A percentile compares a stretch with the other conserved stretches of the same genome.
Conservation (phyloP, 2,797 vertebrate species). For the Microctenopoma steveboyesi region DNA sequence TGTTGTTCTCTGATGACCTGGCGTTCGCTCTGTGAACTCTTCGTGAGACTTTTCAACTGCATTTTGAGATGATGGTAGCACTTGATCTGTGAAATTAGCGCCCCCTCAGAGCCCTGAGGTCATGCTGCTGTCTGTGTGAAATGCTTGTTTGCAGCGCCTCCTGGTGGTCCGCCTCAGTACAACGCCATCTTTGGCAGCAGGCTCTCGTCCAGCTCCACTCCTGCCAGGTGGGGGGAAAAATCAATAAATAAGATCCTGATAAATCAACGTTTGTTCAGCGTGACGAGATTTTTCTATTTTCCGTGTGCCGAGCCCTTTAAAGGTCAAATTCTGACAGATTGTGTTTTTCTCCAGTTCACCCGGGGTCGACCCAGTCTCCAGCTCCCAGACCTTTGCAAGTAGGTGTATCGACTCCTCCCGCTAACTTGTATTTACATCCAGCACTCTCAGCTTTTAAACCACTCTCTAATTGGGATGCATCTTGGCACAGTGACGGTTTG, state of each 20-base stretch:
- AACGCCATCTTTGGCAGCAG: constrained; percentile 82
- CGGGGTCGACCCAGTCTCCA: constrained; percentile 74
- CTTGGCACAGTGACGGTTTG: constrained; percentile 36
- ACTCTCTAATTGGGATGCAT: constrained; percentile 41
- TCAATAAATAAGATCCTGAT: background rate
- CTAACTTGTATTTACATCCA: constrained; percentile 33
- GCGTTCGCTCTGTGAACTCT: constrained; percentile 13
- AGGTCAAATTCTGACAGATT: constrained; percentile 15
- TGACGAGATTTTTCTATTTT: constrained; percentile 1
- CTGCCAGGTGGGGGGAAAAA: constrained; percentile 77
- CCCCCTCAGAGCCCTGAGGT: constrained; percentile 16
- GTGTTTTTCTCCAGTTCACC: constrained; percentile 73
- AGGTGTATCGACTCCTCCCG: constrained; percentile 40
- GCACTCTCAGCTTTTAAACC: constrained; percentile 14
- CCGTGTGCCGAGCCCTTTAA: background rate
- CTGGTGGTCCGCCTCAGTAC: constrained; percentile 84
- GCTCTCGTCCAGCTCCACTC: constrained; percentile 83
- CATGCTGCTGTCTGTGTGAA: constrained; percentile 27
- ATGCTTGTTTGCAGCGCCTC: constrained; percentile 74
- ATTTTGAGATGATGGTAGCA: background rate
- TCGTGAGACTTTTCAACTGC: background rate
- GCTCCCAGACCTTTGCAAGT: constrained; percentile 83
- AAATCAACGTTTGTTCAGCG: constrained; percentile 16
- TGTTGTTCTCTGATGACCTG: constrained; percentile 30
- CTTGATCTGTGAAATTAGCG: constrained; percentile 22